These are phyloP conservation scores for Ariolimax columbianus DNA, from an alignment of 2,888 invertebrate genomes.

Conservation along the genomic window DNA sequence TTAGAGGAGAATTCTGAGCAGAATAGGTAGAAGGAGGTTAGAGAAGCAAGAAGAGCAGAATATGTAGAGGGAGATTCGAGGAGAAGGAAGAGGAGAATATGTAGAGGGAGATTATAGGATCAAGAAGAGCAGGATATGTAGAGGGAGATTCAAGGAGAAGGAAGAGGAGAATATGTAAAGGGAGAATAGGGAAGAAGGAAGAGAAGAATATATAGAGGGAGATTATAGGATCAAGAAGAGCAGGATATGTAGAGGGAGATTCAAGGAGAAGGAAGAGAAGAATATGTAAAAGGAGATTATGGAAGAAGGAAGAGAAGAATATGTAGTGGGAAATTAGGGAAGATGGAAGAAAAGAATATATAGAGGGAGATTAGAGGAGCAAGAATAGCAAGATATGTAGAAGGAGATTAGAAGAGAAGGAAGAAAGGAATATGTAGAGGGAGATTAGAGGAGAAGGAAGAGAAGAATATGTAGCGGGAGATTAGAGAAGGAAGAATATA, in stretches of 20 bases:
- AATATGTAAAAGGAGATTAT: background rate
- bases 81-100: background rate
- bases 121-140: background rate
- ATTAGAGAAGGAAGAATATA: too few species aligned
- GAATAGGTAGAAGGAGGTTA: background rate
- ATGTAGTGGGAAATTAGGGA: background rate
- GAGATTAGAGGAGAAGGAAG: too few species aligned
- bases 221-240: background rate
- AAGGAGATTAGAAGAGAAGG: background rate
- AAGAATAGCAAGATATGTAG: background rate
- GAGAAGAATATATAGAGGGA: background rate
- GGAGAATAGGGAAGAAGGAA: background rate
- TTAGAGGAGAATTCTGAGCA: too few species aligned
- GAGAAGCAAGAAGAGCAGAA: background rate
- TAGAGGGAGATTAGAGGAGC: background rate
- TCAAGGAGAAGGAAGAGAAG: background rate
- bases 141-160: background rate
- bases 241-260: background rate
- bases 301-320: background rate
- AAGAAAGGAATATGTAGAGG: too few species aligned
- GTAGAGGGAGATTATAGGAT: background rate
- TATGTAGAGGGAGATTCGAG: background rate
- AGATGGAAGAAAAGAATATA: too few species aligned
- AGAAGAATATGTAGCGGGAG: background rate
- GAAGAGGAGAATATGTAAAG: background rate